Conservation (phyloP, 1,140 invertebrate species). For the Sycobia sp. region DNA sequence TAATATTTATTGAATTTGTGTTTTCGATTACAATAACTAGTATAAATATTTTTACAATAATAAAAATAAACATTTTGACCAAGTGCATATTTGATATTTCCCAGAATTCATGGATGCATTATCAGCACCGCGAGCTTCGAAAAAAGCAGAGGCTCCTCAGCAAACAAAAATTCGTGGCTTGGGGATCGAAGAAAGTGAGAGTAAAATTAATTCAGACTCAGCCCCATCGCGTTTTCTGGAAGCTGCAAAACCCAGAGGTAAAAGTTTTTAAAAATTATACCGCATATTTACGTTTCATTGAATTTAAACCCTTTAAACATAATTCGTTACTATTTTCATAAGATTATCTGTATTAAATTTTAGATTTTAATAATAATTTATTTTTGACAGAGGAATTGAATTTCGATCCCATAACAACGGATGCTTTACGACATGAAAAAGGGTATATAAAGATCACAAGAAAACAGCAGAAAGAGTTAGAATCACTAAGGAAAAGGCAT, state of each 20-base stretch:
- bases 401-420: conserved; percentile 91
- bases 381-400: conserved; percentile 68
- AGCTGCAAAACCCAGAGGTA: conserved; percentile 50
- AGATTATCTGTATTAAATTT: conserved; percentile 18
- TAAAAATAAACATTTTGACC: too few relatives aligned
- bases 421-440: conserved; percentile 89
- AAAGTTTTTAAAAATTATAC: not conserved
- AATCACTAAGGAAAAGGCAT: conserved; percentile 89
- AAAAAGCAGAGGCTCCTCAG: conserved; percentile 51
- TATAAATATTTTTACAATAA: too few relatives aligned
- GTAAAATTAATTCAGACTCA: conserved; percentile 48
- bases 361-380: conserved; percentile 33
- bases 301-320: not conserved
- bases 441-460: conserved; percentile 91
- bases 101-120: conserved; percentile 96
- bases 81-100: conserved; percentile 38
- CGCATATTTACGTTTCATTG: not conserved
- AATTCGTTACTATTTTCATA: conserved; percentile 5
- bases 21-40: too few relatives aligned
- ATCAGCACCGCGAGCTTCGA: conserved; percentile 91
- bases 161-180: conserved; percentile 55
- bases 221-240: conserved; percentile 50
- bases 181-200: conserved; percentile 57
- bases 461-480: conserved; percentile 95
- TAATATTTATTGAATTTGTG: too few relatives aligned